Conservation (phyloP, 2,888 invertebrate species). For the Drosophila paramelanica region DNA sequence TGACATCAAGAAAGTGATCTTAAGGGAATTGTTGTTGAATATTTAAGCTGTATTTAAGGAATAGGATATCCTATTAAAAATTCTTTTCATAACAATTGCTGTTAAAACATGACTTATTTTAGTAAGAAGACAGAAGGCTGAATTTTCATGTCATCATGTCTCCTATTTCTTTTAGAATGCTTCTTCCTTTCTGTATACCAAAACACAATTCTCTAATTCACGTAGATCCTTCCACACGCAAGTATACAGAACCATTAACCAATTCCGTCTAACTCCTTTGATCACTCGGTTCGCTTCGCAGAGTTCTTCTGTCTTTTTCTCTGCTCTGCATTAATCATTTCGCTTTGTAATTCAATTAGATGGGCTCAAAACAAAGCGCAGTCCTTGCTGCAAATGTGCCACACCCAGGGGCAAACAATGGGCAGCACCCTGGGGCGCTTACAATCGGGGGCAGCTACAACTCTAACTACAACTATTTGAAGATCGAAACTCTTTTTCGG, state of each 20-base stretch:
- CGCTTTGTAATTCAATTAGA: constrained; percentile 63
- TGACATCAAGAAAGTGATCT: too few species aligned
- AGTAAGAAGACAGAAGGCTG: too few species aligned
- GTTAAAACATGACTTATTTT: too few species aligned
- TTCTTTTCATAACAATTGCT: too few species aligned
- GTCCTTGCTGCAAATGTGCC: constrained; percentile 29
- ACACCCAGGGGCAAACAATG: constrained; percentile 28
- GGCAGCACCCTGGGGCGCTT: constrained; percentile 39
- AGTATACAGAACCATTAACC: constrained; percentile 17
- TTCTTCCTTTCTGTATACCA: not conserved
- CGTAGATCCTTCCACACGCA: not conserved
- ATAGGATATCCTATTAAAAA: too few species aligned
- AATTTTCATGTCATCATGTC: too few species aligned
- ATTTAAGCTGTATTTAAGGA: too few species aligned
- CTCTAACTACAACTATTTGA: constrained; percentile 4
- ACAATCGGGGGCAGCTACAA: constrained; percentile 32
- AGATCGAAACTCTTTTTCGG: constrained; percentile 62
- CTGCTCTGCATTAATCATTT: constrained; percentile 57
- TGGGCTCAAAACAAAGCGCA: constrained; percentile 49
- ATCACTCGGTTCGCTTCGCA: constrained; percentile 5
- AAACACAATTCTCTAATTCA: not conserved
- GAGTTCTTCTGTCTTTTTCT: constrained; percentile 6
- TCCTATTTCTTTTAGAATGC: not conserved
- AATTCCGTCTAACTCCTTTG: constrained; percentile 42
- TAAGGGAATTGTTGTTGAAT: too few species aligned